phyloP scores from a whole-genome alignment of 1,140 invertebrate species.

The Drosophila aff. region DNA sequence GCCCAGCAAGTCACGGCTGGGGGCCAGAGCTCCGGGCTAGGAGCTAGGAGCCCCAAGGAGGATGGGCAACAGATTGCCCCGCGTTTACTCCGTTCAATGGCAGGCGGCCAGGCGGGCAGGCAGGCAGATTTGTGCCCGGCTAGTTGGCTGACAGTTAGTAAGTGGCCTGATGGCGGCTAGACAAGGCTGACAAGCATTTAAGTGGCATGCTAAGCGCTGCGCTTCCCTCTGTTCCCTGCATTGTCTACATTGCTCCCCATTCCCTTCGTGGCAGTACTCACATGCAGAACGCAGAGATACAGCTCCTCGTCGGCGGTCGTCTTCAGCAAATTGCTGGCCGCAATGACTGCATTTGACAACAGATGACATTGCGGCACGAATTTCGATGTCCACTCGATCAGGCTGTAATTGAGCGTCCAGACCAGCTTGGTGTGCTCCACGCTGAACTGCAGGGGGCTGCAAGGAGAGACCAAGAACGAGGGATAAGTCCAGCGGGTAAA shows the following conservation, averaged over 20 bases:
- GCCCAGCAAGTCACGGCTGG: slow-evolving; percentile 17
- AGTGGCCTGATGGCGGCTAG: slow-evolving; percentile 48
- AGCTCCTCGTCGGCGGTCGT: slow-evolving; percentile 74
- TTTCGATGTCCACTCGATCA: slow-evolving; percentile 85
- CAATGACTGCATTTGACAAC: slow-evolving; percentile 81
- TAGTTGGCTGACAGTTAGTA: slow-evolving; percentile 48
- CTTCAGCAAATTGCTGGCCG: slow-evolving; percentile 78
- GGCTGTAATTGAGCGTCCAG: slow-evolving; percentile 83
- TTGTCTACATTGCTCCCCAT: neutral
- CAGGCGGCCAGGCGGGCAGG: slow-evolving; percentile 39
- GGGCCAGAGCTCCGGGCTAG: neutral
- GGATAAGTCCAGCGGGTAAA: slow-evolving; percentile 1
- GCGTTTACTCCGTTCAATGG: slow-evolving; percentile 40
- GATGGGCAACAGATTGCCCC: neutral
- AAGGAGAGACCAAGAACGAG: slow-evolving; percentile 26
- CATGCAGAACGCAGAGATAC: slow-evolving; percentile 82
- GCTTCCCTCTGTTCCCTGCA: neutral
- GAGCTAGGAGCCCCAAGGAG: neutral
- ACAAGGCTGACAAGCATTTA: slow-evolving; percentile 53
- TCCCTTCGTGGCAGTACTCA: slow-evolving; percentile 56
- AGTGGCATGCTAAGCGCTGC: slow-evolving; percentile 44
- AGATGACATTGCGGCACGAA: slow-evolving; percentile 82
- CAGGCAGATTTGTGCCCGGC: slow-evolving; percentile 39
- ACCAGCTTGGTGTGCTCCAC: slow-evolving; percentile 76
- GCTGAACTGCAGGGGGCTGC: slow-evolving; percentile 71